Evolutionary conservation across 2,113 vertebrate species (phyloP).

Genomic region (Catharus fuscescens): DNA sequence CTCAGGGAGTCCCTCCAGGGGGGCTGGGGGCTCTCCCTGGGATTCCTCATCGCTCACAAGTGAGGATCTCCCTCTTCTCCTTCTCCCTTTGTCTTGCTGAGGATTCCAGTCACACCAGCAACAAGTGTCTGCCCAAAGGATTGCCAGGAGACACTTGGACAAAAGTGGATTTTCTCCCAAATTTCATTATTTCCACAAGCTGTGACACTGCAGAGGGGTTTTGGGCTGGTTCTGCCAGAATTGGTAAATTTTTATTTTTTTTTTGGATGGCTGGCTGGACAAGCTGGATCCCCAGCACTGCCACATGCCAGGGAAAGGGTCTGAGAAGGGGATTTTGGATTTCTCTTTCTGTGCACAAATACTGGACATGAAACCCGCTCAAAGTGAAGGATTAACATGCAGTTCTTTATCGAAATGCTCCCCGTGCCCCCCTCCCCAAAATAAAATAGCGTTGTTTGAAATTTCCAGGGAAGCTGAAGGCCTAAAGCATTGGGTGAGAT

Average conservation of each 20-base stretch:
- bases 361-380: not conserved
- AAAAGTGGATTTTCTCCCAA: accelerated
- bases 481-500: conserved; percentile 79
- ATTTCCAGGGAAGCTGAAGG: conserved; percentile 74
- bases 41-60: not conserved
- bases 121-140: not conserved
- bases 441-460: conserved; percentile 70
- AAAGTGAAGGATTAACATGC: not conserved
- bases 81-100: not conserved
- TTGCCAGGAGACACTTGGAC: not conserved
- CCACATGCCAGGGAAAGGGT: not conserved
- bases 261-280: not conserved
- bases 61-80: not conserved
- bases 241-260: accelerated
- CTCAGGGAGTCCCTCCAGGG: not conserved
- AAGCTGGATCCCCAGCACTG: not conserved
- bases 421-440: conserved; percentile 49
- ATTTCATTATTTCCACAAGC: accelerated
- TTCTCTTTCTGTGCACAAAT: not conserved
- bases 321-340: not conserved
- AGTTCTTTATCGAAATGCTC: conserved; percentile 54
- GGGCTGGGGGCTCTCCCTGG: not conserved
- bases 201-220: not conserved
- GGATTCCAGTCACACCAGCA: not conserved
- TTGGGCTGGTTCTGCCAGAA: not conserved